These are phyloP conservation scores for Heliornis fulica DNA, from an alignment of 2,113 vertebrate species.

Conservation along the genomic window DNA sequence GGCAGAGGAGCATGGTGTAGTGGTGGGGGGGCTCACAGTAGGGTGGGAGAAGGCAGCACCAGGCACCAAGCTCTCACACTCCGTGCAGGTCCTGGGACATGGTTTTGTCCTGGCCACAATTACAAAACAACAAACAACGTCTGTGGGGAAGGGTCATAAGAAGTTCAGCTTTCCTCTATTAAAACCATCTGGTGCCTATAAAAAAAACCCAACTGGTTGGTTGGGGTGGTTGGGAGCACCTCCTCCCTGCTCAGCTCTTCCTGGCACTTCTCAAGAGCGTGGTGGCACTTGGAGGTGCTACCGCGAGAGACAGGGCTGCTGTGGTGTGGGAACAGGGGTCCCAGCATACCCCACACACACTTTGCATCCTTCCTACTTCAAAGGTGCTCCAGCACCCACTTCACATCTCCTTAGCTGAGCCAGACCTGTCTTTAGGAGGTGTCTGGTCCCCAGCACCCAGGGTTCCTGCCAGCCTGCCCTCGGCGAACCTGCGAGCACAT, in stretches of 20 bases:
- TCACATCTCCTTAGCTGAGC: not conserved
- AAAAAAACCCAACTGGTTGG: conserved; percentile 36
- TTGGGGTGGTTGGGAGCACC: conserved; percentile 35
- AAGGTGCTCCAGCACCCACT: not conserved
- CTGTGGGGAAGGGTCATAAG: conserved; percentile 56
- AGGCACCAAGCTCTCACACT: not conserved
- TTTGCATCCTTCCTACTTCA: not conserved
- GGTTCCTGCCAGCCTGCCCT: not conserved
- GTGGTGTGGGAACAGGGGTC: not conserved
- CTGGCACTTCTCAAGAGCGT: accelerated
- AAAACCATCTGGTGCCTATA: conserved; percentile 65
- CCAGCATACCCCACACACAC: not conserved
- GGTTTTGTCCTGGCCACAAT: conserved; percentile 44
- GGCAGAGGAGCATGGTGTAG: not conserved
- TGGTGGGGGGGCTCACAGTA: not conserved
- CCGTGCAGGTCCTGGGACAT: conserved; percentile 41
- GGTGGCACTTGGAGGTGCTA: not conserved
- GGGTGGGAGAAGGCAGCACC: conserved; percentile 2
- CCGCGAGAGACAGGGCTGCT: accelerated
- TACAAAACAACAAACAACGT: conserved; percentile 63
- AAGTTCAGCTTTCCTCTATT: conserved; percentile 64
- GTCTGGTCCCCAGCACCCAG: not conserved
- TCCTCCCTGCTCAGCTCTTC: not conserved
- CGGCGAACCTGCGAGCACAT: not conserved
- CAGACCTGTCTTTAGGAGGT: not conserved